Evolutionary conservation across 2,888 invertebrate species (phyloP), one percentile per base, ranked within the genome.

Genomic region (Ichneumoninae sp.): DNA sequence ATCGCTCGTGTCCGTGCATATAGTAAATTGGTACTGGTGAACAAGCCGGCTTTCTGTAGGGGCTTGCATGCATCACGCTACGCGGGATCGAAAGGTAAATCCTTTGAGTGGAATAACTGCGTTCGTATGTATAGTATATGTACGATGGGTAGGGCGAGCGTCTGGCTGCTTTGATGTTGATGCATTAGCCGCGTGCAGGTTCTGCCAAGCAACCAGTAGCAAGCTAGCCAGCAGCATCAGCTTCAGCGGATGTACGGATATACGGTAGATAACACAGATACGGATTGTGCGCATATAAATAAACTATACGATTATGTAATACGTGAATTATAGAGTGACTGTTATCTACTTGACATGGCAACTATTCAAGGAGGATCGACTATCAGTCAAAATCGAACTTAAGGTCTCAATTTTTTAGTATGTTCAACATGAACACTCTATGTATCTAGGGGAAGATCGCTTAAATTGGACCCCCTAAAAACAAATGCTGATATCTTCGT

Each of bases 91-190:
- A 77, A 82, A 85, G 86, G 83, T 87, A 84, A 83, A 87, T 86
- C 87, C 89, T 89, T 89, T 88, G 90, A 91, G 90, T 90, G 91
- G 90, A 92, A 92, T 92, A 91, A 92, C 91, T 91, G 91, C 89
- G 84, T 86, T 83, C 68, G 80, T 80, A 80, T 66, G 66, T 71
- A 70, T 74, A 74, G 71, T 70, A 19, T 70, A 70, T 70, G 70
- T 70, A 36, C 52, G 57, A 71, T 65, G 71, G 76, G 70, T 40
- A 80, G 80, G 82, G 71, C 83, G 66, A 71, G 80, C 77, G 78
- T 68, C 68, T 60, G 77, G 62, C 57, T 82, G 91, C 92, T 92
- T 92, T 92, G 92, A 92, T 92, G 91, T 92, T 91, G 91, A 92
- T 92, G 92, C 90, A 92, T 92, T 92, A 92, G 91, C 87, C 83